Conservation (phyloP, 2,888 invertebrate genomes). For the Molorchus minor region DNA sequence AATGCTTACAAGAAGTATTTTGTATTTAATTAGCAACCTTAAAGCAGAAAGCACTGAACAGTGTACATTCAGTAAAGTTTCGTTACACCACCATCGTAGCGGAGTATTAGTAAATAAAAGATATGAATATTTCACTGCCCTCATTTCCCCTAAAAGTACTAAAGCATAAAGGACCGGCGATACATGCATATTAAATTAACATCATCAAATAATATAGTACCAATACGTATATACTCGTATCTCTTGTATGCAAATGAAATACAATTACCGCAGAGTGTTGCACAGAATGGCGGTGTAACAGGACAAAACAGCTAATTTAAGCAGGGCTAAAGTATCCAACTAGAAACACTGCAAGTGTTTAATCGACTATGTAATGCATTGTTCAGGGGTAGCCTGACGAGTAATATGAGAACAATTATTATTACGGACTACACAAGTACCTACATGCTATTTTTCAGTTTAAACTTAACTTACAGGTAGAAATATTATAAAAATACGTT, state of each 20-base stretch:
- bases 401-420: not conserved
- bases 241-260: conserved; percentile 31
- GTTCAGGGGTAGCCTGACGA: not conserved
- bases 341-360: conserved; percentile 25
- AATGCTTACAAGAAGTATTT: too few relatives aligned
- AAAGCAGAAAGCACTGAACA: too few relatives aligned
- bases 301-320: conserved; percentile 31
- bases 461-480: not conserved
- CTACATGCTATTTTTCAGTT: not conserved
- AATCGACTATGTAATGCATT: conserved; percentile 18
- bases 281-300: conserved; percentile 25
- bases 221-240: conserved; percentile 28
- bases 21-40: too few relatives aligned
- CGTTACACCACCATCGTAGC: too few relatives aligned
- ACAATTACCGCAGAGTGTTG: conserved; percentile 32
- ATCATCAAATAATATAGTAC: conserved; percentile 29
- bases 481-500: conserved; percentile 1
- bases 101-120: too few relatives aligned
- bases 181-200: conserved; percentile 43
- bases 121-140: too few relatives aligned
- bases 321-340: conserved; percentile 20
- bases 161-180: not conserved
- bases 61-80: too few relatives aligned
- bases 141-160: not conserved
- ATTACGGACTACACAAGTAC: not conserved